Percentiles rank a stretch among this genome's conserved stretches.
phyloP scores from a whole-genome alignment of 2,113 vertebrate species.

The Octodon degus region DNA sequence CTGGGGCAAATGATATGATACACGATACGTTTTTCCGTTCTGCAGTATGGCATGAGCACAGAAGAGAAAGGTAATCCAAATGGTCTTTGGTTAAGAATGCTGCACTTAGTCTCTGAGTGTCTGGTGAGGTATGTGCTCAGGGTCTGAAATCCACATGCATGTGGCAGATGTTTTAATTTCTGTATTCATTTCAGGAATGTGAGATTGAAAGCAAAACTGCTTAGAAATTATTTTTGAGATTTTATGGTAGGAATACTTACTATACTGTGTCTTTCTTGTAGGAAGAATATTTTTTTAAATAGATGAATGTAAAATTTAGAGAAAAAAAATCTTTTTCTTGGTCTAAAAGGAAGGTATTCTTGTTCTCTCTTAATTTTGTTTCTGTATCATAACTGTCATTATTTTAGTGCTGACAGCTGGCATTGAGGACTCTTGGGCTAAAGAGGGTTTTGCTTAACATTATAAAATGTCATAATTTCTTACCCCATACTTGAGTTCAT shows the following conservation, averaged over 20 bases:
- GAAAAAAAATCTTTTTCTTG: slow-evolving; percentile 49
- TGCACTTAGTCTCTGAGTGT: not conserved
- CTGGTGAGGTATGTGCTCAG: slow-evolving; percentile 24
- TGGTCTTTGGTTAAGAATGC: slow-evolving; percentile 18
- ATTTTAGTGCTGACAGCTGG: slow-evolving; percentile 44
- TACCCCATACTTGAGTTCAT: not conserved
- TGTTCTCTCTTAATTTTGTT: not conserved
- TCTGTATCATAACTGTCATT: not conserved
- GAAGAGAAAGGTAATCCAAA: slow-evolving; percentile 23
- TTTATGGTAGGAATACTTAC: slow-evolving; percentile 27
- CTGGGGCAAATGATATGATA: slow-evolving; percentile 71
- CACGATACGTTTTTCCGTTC: slow-evolving; percentile 58
- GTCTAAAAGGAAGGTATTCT: not conserved
- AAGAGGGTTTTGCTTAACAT: slow-evolving; percentile 56
- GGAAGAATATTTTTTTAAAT: not conserved
- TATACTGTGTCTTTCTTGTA: slow-evolving; percentile 9
- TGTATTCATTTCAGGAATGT: slow-evolving; percentile 55
- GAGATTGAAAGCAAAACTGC: slow-evolving; percentile 42
- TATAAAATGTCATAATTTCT: not conserved
- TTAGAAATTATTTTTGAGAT: slow-evolving; percentile 47
- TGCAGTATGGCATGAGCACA: slow-evolving; percentile 46
- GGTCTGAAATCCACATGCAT: not conserved
- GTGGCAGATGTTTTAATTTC: slow-evolving; percentile 7
- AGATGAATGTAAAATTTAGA: slow-evolving; percentile 7
- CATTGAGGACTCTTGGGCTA: slow-evolving; percentile 21